Base-by-base conservation (phyloP, 2,113 vertebrate genomes). In the Muntiacus muntjak region DNA sequence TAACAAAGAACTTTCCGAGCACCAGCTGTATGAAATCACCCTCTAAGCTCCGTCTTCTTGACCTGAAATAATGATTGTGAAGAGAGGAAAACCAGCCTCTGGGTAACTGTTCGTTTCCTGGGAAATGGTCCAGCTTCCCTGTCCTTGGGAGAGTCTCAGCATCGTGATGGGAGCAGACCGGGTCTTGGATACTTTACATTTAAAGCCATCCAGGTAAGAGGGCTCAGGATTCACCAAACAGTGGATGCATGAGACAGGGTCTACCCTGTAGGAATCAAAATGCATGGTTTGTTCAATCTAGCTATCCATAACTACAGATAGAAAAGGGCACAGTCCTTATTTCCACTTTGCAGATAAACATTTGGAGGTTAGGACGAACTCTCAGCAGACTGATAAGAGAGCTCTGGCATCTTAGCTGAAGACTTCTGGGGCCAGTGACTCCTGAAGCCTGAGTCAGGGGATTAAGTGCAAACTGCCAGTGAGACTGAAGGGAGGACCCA, bases 261-360 rank as follows among this genome's bases (percentile, higher is more conserved):
- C 33, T 30, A 21, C 28, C 11, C 36, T 3, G 17, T 7, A 52
- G 14, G 54, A 76, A 28, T 14, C 60, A 21, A 40, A 45, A 71
- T 0, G 1, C 11, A 28, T 7, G 0, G 2, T 13, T 9, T 81
- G 23, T 54, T 54, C 17, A 47, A 16, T 17, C 5, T 1, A 21
- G 64, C 5, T 26, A 28, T 52, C 60, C 2, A 2, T 52, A n/a
- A 12, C 30, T 55, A 58, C 45, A 62, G 55, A 40, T 1, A 19
- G 43, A 36, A 60, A 13, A 60, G 36, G 28, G 15, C 7, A 2
- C 0, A 4, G 33, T 40, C 40, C 33, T 78, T 3, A 25, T 7
- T 1, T 8, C 52, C 25, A 1, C 28, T 28, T 67, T 19, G 23
- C 10, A 43, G 82, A 23, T 23, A 8, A 50, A 45, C 36, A 50